Evolutionary conservation across 1,140 invertebrate genomes (phyloP), one percentile per base, ranked within the genome.

Genomic region (Aphis gossypii): DNA sequence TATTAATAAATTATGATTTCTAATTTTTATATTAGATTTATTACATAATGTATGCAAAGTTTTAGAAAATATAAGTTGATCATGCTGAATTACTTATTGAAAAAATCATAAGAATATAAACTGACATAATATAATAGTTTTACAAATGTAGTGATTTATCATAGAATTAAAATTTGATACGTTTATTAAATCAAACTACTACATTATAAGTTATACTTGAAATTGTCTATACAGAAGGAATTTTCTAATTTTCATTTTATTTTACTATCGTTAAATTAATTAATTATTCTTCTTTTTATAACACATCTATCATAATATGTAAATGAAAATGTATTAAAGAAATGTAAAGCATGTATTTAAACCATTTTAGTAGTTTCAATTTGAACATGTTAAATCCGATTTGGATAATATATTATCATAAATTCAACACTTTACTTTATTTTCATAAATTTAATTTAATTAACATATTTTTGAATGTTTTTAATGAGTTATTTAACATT

Each of bases 341-440:
- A 76, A n/a, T 76, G 5, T 76, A 76, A n/a, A n/a, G 11, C 30
- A 68, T 76, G 30, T 14, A 4, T n/a, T 76, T 76, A 76, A n/a
- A 76, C 60, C 14, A 76, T 76, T 76, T n/a, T 76, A 76, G 30
- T 30, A 11, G 30, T 68, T 68, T 68, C 5, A 68, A 68, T 76
- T 76, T 35, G 30, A 76, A n/a, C 35, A 83, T 23, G 20, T 83
- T 83, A 30, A 35, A n/a, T 76, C 30, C 30, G 60, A 76, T 76
- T 76, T 35, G 60, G 30, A n/a, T 76, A 76, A n/a, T 76, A 76
- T 76, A 76, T 76, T 76, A 76, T 76, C 60, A 76, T 76, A 76
- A 76, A 76, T 68, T 68, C 14, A 68, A 68, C 11, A 68, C 60
- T n/a, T 68, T 30, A 68, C 30, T 68, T 68, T 30, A 30, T 68